Percentiles rank a stretch among this genome's conserved stretches.
phyloP scores from a whole-genome alignment of 2,888 invertebrate species.

The Polietes domitor region DNA sequence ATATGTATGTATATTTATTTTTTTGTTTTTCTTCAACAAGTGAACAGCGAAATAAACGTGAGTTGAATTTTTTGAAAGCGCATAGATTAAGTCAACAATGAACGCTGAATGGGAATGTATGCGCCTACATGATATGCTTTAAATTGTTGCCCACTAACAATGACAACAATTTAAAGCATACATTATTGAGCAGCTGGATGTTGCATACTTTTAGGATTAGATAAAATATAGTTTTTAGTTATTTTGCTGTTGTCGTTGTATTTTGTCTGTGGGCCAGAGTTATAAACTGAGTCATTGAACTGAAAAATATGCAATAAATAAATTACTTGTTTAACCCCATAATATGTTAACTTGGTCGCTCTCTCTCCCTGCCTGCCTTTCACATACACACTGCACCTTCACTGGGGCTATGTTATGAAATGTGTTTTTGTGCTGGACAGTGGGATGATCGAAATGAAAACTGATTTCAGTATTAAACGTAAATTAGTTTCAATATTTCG shows the following conservation, averaged over 20 bases:
- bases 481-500: too few relatives aligned
- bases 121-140: background rate
- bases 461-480: too few relatives aligned
- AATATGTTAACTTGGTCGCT: conserved; percentile 36
- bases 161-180: conserved; percentile 1
- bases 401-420: background rate
- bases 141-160: background rate
- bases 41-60: conserved; percentile 41
- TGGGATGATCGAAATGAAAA: background rate
- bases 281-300: conserved; percentile 47
- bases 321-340: conserved; percentile 49
- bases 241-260: background rate
- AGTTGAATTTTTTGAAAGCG: conserved; percentile 28
- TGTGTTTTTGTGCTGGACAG: background rate
- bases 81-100: background rate
- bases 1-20: background rate
- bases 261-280: conserved; percentile 11
- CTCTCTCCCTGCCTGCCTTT: background rate
- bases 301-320: conserved; percentile 51
- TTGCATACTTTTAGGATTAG: conserved; percentile 41
- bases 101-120: background rate
- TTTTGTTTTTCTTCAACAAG: background rate
- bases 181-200: background rate
- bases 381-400: too few relatives aligned
- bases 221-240: conserved; percentile 12